A percentile compares a stretch with the other conserved stretches of the same genome.
These are phyloP conservation scores for Petrocephalus microphthalmus DNA, from an alignment of 2,113 vertebrate species.

Conservation along the genomic window DNA sequence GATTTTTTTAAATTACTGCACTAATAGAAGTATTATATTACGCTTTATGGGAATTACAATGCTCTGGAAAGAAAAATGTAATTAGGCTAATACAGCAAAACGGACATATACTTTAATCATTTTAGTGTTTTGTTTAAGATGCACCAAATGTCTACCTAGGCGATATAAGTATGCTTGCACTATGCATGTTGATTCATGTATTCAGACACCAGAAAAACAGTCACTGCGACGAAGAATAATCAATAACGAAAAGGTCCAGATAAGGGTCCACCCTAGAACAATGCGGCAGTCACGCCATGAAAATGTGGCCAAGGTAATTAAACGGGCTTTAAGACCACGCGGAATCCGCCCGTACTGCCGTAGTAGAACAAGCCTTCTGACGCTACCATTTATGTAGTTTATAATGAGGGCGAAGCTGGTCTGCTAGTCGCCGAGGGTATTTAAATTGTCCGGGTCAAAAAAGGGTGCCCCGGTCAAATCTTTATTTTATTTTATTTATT, in stretches of 20 bases:
- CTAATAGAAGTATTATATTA: not conserved
- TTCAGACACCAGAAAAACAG: not conserved
- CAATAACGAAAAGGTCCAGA: not conserved
- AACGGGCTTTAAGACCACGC: constrained; percentile 34
- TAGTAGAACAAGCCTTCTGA: constrained; percentile 10
- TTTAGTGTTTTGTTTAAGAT: not conserved
- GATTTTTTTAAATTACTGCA: not conserved
- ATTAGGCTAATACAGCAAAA: not conserved
- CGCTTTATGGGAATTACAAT: not conserved
- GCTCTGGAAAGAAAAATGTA: not conserved
- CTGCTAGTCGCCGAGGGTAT: not conserved
- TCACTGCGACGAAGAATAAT: not conserved
- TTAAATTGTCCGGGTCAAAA: not conserved
- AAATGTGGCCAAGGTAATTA: not conserved
- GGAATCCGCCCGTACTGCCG: constrained; percentile 10
- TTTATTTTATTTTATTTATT: not conserved
- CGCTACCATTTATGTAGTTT: constrained; percentile 24
- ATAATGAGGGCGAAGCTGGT: not conserved
- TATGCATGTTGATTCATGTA: not conserved
- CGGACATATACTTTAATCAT: not conserved
- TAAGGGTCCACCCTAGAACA: not conserved
- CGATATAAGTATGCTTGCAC: not conserved
- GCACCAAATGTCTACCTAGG: not conserved
- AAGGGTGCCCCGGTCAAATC: not conserved
- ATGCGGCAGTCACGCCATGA: not conserved